These are phyloP conservation scores for Alligator mississippiensis DNA, from an alignment of 2,113 vertebrate genomes.

Conservation along the genomic window DNA sequence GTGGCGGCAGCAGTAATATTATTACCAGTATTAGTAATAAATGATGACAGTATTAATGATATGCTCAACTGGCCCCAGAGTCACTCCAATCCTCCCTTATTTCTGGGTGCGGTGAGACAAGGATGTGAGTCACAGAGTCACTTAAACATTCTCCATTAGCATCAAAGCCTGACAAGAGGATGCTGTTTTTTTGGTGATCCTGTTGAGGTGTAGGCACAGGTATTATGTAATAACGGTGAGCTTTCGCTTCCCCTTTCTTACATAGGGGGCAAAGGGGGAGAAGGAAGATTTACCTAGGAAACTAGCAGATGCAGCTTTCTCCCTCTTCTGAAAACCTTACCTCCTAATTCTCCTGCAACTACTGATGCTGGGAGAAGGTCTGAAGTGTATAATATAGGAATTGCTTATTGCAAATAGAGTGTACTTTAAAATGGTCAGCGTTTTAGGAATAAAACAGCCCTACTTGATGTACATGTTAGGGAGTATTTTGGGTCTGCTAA, in stretches of 20 bases:
- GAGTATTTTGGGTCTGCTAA: neutral
- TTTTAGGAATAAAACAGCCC: neutral
- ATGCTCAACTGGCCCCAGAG: neutral
- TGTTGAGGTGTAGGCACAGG: neutral
- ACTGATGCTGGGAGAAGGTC: neutral
- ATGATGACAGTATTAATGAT: no score
- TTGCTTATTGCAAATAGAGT: neutral
- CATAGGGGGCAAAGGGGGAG: neutral
- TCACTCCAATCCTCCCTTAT: neutral
- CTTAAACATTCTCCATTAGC: neutral
- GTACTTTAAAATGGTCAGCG: neutral
- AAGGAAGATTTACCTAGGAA: neutral
- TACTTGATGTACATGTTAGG: neutral
- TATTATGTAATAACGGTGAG: neutral
- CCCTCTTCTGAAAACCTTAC: neutral
- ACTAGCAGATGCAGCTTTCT: neutral
- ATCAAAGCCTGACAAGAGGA: neutral
- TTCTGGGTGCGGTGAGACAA: neutral
- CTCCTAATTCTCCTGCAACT: neutral
- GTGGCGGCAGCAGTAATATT: no score
- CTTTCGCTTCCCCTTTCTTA: neutral
- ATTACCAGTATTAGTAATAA: no score
- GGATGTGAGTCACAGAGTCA: no score
- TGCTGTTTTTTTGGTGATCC: neutral
- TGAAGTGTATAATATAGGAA: neutral